Conservation (phyloP, 1,140 invertebrate genomes). For the Scylla paramamosain region DNA sequence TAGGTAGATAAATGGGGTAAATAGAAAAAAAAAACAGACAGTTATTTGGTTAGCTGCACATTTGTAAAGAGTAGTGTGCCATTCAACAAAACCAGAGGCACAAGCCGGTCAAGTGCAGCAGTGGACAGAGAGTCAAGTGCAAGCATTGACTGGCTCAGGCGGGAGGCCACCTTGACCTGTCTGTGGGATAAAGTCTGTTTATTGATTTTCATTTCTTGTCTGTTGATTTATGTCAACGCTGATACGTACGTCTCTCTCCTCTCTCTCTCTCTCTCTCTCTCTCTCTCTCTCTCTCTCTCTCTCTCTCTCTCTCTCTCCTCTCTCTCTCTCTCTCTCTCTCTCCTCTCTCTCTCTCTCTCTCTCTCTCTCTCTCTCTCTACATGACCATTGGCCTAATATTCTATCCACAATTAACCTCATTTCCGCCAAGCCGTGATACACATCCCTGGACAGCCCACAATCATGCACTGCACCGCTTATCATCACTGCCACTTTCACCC, state of each 20-base stretch:
- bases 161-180: too few species aligned
- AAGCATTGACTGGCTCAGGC: too few species aligned
- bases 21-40: too few species aligned
- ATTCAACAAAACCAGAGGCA: too few species aligned
- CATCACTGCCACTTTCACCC: not conserved
- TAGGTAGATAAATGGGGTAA: too few species aligned
- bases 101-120: too few species aligned
- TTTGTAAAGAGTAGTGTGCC: too few species aligned
- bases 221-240: too few species aligned
- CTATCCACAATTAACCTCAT: not conserved
- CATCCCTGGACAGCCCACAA: not conserved
- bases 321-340: not conserved
- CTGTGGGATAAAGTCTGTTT: too few species aligned
- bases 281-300: constrained; percentile 3
- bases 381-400: not conserved
- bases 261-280: constrained; percentile 3
- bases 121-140: too few species aligned
- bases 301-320: not conserved
- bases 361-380: not conserved
- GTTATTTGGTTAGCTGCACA: too few species aligned
- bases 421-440: not conserved
- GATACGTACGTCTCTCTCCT: not conserved
- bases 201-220: too few species aligned
- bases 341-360: constrained; percentile 18
- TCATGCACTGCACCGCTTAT: not conserved